phyloP scores from a whole-genome alignment of 1,140 invertebrate genomes.

The Hyles euphorbiae region DNA sequence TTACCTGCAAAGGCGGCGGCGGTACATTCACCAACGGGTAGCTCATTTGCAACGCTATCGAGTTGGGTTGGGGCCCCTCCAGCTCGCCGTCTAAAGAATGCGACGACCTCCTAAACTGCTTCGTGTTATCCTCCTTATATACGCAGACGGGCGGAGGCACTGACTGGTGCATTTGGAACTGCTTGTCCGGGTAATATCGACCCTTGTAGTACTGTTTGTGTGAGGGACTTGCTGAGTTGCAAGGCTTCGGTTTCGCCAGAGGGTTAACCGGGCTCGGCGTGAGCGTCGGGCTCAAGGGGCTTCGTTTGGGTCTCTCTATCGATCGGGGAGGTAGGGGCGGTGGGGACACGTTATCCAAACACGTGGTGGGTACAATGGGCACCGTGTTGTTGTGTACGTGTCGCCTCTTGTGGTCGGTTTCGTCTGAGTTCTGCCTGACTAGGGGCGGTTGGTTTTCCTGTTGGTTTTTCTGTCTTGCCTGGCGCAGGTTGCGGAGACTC shows the following conservation, averaged over 20 bases:
- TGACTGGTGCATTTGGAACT: conserved; percentile 41
- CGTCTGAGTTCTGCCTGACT: conserved; percentile 48
- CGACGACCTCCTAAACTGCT: conserved; percentile 37
- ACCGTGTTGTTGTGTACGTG: conserved; percentile 49
- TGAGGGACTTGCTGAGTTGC: conserved; percentile 12
- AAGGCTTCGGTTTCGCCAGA: conserved; percentile 34
- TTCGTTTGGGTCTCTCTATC: conserved; percentile 35
- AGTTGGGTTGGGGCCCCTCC: conserved; percentile 60
- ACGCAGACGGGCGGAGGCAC: conserved; percentile 25
- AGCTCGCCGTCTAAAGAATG: conserved; percentile 54
- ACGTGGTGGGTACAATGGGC: conserved; percentile 56
- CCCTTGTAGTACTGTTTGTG: conserved; percentile 33
- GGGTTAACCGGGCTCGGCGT: conserved; percentile 27
- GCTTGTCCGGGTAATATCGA: conserved; percentile 16
- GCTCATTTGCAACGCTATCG: conserved; percentile 76
- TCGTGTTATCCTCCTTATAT: conserved; percentile 33
- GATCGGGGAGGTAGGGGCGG: conserved; percentile 73
- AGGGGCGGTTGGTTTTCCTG: conserved; percentile 37
- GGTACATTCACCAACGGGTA: conserved; percentile 63
- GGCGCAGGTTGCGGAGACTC: conserved; percentile 54
- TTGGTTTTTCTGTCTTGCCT: conserved; percentile 31
- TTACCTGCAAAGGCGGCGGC: conserved; percentile 61
- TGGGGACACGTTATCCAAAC: conserved; percentile 70
- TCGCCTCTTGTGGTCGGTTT: conserved; percentile 27
- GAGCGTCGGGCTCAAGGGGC: conserved; percentile 22